Percentiles rank a stretch among this genome's conserved stretches.
Conservation (phyloP, 2,888 invertebrate genomes). For the Drosophila kambysellisi region DNA sequence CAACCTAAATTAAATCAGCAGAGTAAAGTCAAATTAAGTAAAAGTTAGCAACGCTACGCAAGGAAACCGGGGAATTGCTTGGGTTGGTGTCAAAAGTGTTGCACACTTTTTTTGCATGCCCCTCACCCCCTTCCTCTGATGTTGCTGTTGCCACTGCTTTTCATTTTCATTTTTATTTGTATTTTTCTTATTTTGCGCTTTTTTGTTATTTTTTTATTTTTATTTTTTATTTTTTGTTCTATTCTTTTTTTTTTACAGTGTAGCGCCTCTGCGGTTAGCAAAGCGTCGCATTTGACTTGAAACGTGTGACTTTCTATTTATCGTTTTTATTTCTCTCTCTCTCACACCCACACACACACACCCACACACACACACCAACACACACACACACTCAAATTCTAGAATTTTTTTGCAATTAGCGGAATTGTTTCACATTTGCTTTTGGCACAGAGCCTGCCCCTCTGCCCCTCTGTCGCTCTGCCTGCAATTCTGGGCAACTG, state of each 20-base stretch:
- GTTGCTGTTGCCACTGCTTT: neutral
- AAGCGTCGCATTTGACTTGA: constrained; percentile 51
- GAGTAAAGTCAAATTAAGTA: constrained; percentile 66
- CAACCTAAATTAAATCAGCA: constrained; percentile 61
- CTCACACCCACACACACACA: neutral
- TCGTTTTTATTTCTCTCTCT: neutral
- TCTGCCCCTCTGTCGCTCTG: neutral
- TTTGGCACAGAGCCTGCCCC: constrained; percentile 4
- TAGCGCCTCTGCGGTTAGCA: constrained; percentile 37
- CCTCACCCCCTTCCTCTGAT: neutral
- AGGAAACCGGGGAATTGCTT: neutral
- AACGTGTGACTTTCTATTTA: constrained; percentile 14
- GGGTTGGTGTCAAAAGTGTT: neutral
- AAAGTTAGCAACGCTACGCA: constrained; percentile 50
- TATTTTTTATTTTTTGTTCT: neutral
- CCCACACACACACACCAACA: neutral
- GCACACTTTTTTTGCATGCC: neutral
- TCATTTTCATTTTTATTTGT: neutral
- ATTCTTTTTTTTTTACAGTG: constrained; percentile 33
- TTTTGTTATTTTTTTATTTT: neutral
- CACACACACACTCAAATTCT: neutral
- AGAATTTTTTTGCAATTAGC: constrained; percentile 75
- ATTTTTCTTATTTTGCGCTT: neutral
- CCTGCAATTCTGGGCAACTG: constrained; percentile 4
- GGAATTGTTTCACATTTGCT: constrained; percentile 76